Base-by-base conservation (phyloP, 2,797 vertebrate species). In the Notamacropus eugenii region DNA sequence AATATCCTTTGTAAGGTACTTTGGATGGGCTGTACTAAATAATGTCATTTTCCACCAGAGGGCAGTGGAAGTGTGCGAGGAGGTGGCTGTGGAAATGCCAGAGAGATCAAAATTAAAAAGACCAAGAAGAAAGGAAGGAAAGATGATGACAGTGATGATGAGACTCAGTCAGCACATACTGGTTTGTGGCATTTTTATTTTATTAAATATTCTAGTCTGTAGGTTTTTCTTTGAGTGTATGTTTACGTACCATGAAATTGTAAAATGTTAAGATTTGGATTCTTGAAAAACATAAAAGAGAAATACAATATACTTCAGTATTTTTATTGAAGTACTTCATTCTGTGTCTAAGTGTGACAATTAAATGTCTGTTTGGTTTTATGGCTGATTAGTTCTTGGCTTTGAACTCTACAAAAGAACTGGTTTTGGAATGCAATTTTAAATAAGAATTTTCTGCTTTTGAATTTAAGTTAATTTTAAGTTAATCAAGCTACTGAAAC, bases 111-210 rank as follows among this genome's bases (percentile, higher is more conserved):
- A 96, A 99, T 99, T 31, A 99, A 99, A 91, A 99, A 99, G 98
- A 98, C 97, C 74, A 99, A 99, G 98, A 99, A 99, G 98, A 99
- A 99, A 98, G 99, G 99, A 92, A 99, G 99, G 97, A 99, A 98
- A 96, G 99, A 99, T 0, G 99, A 99, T 34, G 99, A 99, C 92
- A 99, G 99, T 0, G 99, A 99, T 58, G 99, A 99, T 28, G 99
- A 99, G 74, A 98, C 96, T 0, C 98, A 98, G 92, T 94, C 97
- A 62, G 62, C 97, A 92, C 97, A 96, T 62, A 92, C 98, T 96
- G 98, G 99, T 99, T 82, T 93, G 97, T 97, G 92, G 93, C 24
- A n/a, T 97, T 57, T 95, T 0, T 91, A 19, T 93, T 55, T 55
- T 8, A 1, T 0, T 96, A 67, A 31, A 54, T 94, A 92, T 94